phyloP scores from a whole-genome alignment of 1,140 invertebrate species.

The Neomicropteryx cornuta region DNA sequence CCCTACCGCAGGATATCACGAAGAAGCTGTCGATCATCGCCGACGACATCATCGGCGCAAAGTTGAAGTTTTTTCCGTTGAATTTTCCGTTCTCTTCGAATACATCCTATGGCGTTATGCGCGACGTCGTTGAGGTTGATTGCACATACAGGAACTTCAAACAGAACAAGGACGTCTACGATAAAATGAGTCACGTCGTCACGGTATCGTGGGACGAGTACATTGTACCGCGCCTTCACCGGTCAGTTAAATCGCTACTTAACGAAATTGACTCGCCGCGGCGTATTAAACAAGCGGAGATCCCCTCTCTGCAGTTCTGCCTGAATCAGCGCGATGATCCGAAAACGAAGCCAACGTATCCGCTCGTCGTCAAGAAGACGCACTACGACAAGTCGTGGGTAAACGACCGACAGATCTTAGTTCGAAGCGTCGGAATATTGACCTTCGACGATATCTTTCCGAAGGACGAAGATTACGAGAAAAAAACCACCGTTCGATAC shows the following conservation, averaged over 20 bases:
- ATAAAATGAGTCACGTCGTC: conserved; percentile 40
- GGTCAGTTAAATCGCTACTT: conserved; percentile 29
- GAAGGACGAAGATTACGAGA: conserved; percentile 17
- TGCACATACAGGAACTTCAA: conserved; percentile 45
- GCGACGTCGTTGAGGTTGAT: conserved; percentile 48
- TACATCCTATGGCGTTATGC: conserved; percentile 31
- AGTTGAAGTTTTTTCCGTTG: conserved; percentile 39
- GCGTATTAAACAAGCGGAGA: conserved; percentile 22
- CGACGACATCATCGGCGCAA: conserved; percentile 37
- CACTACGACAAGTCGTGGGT: conserved; percentile 31
- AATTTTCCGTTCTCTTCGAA: conserved; percentile 40
- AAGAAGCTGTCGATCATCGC: conserved; percentile 39
- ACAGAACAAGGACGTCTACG: conserved; percentile 30
- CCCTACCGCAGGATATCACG: conserved; percentile 40
- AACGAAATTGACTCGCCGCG: conserved; percentile 30
- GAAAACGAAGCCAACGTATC: conserved; percentile 30
- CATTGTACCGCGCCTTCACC: conserved; percentile 45
- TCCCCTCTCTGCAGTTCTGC: conserved; percentile 30
- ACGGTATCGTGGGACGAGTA: conserved; percentile 53
- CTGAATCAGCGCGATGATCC: conserved; percentile 36
- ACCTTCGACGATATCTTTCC: conserved; percentile 33
- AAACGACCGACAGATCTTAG: conserved; percentile 21
- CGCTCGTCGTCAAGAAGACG: conserved; percentile 35
- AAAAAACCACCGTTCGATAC: conserved; percentile 21
- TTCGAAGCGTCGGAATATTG: conserved; percentile 33